Evolutionary conservation across 2,888 invertebrate genomes (phyloP), one percentile per base, ranked within the genome.

Genomic region (Nemurella pictetii): DNA sequence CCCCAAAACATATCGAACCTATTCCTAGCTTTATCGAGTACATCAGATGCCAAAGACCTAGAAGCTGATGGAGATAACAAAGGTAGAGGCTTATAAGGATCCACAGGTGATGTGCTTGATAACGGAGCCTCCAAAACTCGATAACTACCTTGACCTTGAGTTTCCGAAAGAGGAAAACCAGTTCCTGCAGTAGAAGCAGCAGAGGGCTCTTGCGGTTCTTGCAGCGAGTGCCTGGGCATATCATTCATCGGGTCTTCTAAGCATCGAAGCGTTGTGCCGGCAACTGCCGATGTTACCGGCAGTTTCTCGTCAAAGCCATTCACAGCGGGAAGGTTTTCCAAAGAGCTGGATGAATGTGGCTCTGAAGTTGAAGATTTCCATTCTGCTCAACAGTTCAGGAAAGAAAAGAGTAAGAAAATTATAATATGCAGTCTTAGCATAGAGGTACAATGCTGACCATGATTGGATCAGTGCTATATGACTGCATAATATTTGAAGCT

Each of bases 1-100:
- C 88, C 95, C 96, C 96, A 96, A 90, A 96, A 96, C 89, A 95
- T 94, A 90, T 96, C 96, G 89, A 96, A 96, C 88, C 96, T 94
- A 90, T 94, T 95, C 88, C 96, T 94, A 88, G 96, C 96, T 90
- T 94, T 94, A 89, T 96, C 96, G 87, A 96, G 91, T 86, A 96
- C 95, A 89, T 96, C 95, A 85, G 94, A 92, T 72, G 95, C 94
- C 82, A 93, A 91, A 77, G 94, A 91, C 0, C 93, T 92, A n/a
- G 91, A 92, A 27, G 55, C 87, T 83, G 87, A 87, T 77, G 86
- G 88, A 84, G 88, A 88, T 3, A 87, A 87, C 80, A 87, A 28
- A 20, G 87, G 86, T 27, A 86, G 86, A 81, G 86, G 80, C 80
- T 86, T 86, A 27, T 87, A 87, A 82, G 86, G 84, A 25, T 84